Evolutionary conservation across 2,888 invertebrate genomes (phyloP), one percentile per base, ranked within the genome.

Genomic region (Adelphocoris suturalis): DNA sequence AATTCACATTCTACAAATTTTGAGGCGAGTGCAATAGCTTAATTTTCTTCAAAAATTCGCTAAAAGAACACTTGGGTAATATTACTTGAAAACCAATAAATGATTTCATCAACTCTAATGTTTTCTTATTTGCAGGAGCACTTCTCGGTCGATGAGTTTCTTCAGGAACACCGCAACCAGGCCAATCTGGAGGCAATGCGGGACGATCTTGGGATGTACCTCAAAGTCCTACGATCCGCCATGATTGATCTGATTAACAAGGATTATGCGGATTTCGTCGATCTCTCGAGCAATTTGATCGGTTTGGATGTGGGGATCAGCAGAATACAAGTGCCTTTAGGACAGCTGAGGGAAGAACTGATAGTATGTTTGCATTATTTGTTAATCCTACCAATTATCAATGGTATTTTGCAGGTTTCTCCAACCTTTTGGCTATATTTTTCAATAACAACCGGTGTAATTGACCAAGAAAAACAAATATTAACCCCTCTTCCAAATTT

Each of bases 221-320:
- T 99, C 81, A 97, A 98, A 94, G 96, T 97, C n/a, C 94, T 99
- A 0, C 95, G 98, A 92, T 96, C 97, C 90, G 97, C 98, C 16
- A 98, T 99, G 97, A 97, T 99, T 92, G 99, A 99, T 93, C 95
- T 99, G 11, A 98, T 99, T 92, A 99, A 99, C 94, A 97, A 98
- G 93, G 99, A 99, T 93, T 99, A 99, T 93, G 98, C 98, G 3
- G 98, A 99, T 93, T 99, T 99, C 94, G 98, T 99, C 9, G 98
- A 98, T 94, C 94, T 99, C 80, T 99, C 99, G 7, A 98, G 98
- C 80, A 98, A 98, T 93, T 95, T 99, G 92, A 98, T 98, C 91
- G 98, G 98, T 11, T 95, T 99, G 91, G 98, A 98, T 94, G 97
- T 97, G 92, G 96, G 97, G 47, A 98, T 99, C 91, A 95, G 95